Base-by-base conservation (phyloP, 2,888 invertebrate genomes). In the Acanthosepion pharaonis region DNA sequence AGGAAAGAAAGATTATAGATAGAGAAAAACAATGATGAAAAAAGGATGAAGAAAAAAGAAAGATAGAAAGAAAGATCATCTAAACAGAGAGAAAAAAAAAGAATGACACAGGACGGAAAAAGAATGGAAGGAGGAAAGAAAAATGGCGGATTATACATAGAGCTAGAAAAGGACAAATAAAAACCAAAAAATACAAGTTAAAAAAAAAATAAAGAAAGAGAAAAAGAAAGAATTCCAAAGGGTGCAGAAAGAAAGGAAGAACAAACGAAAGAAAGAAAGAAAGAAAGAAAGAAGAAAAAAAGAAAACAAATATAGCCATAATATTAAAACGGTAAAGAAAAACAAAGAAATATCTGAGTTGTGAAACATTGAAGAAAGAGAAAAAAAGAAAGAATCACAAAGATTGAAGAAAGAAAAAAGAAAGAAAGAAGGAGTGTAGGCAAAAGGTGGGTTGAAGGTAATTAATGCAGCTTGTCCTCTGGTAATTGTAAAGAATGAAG, bases 401-500 rank as follows among this genome's bases (percentile, higher is more conserved):
- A 42, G 42, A 42, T 2, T 42, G 42, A 78, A n/a, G 78, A 78
- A 28, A 1, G 28, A 28, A 78, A n/a, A 78, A 28, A 25, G 28
- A 28, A 78, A n/a, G 23, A 28, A 5, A 23, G 23, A 78, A n/a
- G 33, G 18, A 15, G n/a, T 8, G 33, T 11, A 11, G n/a, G 15
- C 15, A 33, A 18, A 33, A 11, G 15, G 6, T 9, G n/a, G 33
- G 78, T 78, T 78, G 33, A n/a, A 33, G 78, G 78, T 78, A 78
- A 78, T 78, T 78, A 78, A n/a, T 33, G 33, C 78, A 78, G n/a
- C 33, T 78, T 78, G 78, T 78, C 78, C 78, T 78, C 78, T 78
- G 78, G 78, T 78, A 78, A 78, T n/a, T n/a, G n/a, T 78, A 33
- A 78, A 78, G n/a, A 78, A 78, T 78, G 78, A 33, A 78, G n/a